These are phyloP conservation scores for Setophaga kirtlandii DNA, from an alignment of 2,113 vertebrate genomes.

Conservation along the genomic window DNA sequence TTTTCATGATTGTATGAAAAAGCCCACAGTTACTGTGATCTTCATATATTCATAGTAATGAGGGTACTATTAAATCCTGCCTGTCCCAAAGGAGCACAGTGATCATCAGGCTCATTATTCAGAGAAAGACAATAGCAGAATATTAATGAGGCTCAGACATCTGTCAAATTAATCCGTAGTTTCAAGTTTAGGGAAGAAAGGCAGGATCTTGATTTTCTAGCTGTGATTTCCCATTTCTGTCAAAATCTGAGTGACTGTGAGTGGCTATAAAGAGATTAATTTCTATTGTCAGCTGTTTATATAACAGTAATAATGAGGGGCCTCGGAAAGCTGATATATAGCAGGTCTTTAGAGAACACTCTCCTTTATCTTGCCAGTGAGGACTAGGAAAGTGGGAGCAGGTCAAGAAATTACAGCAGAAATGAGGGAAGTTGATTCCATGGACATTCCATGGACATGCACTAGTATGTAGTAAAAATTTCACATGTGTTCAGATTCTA, in stretches of 20 bases:
- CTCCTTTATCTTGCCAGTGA: neutral
- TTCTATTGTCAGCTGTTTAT: neutral
- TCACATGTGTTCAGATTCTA: rapidly evolving
- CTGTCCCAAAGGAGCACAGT: neutral
- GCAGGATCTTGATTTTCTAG: slow-evolving; percentile 19
- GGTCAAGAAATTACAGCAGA: neutral
- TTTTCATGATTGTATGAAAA: neutral
- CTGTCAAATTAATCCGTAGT: slow-evolving; percentile 38
- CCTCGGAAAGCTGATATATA: neutral
- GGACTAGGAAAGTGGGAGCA: neutral
- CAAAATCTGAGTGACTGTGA: neutral
- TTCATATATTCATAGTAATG: neutral
- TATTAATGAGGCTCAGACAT: slow-evolving; percentile 44
- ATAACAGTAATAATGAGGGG: neutral
- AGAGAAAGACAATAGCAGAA: slow-evolving; percentile 16
- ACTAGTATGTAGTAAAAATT: neutral
- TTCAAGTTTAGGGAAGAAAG: neutral
- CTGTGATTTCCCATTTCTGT: slow-evolving; percentile 47
- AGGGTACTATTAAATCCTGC: neutral
- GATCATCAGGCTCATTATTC: slow-evolving; percentile 16
- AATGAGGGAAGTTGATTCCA: neutral
- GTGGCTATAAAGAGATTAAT: neutral
- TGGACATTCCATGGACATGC: no score
- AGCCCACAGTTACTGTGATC: neutral
- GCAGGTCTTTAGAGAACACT: neutral